phyloP scores from a whole-genome alignment of 2,888 invertebrate genomes.

The Caenorhabditis parvicauda region DNA sequence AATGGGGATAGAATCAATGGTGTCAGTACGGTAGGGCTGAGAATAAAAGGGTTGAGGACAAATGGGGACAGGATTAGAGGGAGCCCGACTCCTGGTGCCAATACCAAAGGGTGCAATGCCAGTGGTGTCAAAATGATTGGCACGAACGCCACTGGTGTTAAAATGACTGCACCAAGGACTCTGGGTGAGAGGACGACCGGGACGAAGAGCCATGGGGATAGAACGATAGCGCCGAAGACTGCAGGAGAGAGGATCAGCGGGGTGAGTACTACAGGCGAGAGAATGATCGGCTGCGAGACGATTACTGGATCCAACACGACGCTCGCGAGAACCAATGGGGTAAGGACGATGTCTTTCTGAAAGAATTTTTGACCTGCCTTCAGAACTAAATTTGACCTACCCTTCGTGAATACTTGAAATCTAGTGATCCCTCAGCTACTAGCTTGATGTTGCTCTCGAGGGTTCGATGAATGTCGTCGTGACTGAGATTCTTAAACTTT shows the following conservation, averaged over 20 bases:
- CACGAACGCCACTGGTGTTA: slow-evolving; percentile 28
- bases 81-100: slow-evolving; percentile 24
- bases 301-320: slow-evolving; percentile 16
- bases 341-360: slow-evolving; percentile 35
- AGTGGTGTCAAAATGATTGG: slow-evolving; percentile 34
- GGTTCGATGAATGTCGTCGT: slow-evolving; percentile 17
- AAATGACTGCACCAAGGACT: slow-evolving; percentile 32
- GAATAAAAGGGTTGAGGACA: slow-evolving; percentile 33
- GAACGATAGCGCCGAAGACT: slow-evolving; percentile 32
- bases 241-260: slow-evolving; percentile 32
- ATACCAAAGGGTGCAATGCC: slow-evolving; percentile 28
- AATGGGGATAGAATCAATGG: slow-evolving; percentile 33
- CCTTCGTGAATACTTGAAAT: slow-evolving; percentile 19
- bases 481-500: slow-evolving; percentile 18
- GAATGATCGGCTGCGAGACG: slow-evolving; percentile 37
- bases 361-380: not conserved
- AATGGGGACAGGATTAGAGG: slow-evolving; percentile 42
- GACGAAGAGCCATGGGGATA: slow-evolving; percentile 35
- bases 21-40: slow-evolving; percentile 26
- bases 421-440: slow-evolving; percentile 27
- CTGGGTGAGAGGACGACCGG: slow-evolving; percentile 36
- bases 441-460: slow-evolving; percentile 33
- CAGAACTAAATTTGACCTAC: too few species aligned
- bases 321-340: slow-evolving; percentile 13
- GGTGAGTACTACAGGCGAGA: slow-evolving; percentile 35